These are phyloP conservation scores for Eonycteris spelaea DNA, from an alignment of 2,113 vertebrate genomes.

Conservation along the genomic window DNA sequence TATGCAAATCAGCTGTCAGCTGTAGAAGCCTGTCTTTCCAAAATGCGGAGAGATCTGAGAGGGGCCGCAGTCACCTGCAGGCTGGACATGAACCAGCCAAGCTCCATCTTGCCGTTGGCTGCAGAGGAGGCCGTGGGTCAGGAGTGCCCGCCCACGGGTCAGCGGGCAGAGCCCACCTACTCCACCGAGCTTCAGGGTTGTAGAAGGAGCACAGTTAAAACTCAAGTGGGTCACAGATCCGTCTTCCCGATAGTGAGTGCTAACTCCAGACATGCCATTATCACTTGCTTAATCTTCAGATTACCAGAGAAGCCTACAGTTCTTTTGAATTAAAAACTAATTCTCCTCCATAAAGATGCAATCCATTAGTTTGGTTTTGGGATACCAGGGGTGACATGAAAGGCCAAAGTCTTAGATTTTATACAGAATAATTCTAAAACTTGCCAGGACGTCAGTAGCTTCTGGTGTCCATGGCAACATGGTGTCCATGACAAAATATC, in stretches of 20 bases:
- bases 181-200: neutral
- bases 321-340: neutral
- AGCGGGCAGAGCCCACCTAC: neutral
- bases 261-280: neutral
- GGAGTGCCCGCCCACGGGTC: fast-evolving
- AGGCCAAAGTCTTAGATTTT: neutral
- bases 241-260: neutral
- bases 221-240: neutral
- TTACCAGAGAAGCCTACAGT: neutral
- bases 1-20: neutral
- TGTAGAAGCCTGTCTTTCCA: neutral
- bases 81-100: neutral
- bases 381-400: neutral
- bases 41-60: neutral
- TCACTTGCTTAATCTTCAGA: neutral
- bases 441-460: neutral
- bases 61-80: neutral
- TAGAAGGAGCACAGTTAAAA: slow-evolving; percentile 8
- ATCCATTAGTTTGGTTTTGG: neutral
- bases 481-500: neutral
- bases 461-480: neutral
- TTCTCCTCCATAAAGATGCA: neutral
- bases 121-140: neutral
- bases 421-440: neutral
- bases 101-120: neutral